Percentiles rank a stretch among this genome's conserved stretches.
These are phyloP conservation scores for Phaedon cochleariae DNA, from an alignment of 2,888 invertebrate genomes.

Conservation along the genomic window DNA sequence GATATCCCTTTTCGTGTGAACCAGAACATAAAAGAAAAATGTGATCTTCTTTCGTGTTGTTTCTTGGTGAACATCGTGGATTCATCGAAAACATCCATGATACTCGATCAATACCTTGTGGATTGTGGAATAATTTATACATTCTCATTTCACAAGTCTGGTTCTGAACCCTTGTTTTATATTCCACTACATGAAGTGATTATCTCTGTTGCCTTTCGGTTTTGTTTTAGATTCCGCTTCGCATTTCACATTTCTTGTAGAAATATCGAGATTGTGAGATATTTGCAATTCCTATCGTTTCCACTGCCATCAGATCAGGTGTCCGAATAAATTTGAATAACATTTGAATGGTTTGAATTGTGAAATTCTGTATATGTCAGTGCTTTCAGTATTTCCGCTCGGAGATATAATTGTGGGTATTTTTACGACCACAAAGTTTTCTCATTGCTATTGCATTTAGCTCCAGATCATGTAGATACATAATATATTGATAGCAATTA, in stretches of 20 bases:
- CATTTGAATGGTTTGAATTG: constrained; percentile 11
- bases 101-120: background rate
- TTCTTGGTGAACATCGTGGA: too few species aligned
- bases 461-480: background rate
- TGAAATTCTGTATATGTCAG: constrained; percentile 3
- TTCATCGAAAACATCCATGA: background rate
- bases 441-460: background rate
- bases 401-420: constrained; percentile 13
- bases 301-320: constrained; percentile 27
- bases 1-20: too few species aligned
- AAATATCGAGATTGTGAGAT: constrained; percentile 18
- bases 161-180: background rate
- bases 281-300: constrained; percentile 25
- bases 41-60: too few species aligned
- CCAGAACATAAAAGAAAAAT: too few species aligned
- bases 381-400: constrained; percentile 6
- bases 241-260: constrained; percentile 8
- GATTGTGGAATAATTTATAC: background rate
- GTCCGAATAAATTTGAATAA: constrained; percentile 34
- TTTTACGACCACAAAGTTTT: constrained; percentile 8
- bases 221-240: background rate
- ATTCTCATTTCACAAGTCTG: background rate
- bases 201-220: constrained; percentile 3
- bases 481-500: too few species aligned
- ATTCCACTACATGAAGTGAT: background rate